Percentiles rank a stretch among this genome's conserved stretches.
Conservation (phyloP, 2,888 invertebrate genomes). For the Strigamia maritima region DNA sequence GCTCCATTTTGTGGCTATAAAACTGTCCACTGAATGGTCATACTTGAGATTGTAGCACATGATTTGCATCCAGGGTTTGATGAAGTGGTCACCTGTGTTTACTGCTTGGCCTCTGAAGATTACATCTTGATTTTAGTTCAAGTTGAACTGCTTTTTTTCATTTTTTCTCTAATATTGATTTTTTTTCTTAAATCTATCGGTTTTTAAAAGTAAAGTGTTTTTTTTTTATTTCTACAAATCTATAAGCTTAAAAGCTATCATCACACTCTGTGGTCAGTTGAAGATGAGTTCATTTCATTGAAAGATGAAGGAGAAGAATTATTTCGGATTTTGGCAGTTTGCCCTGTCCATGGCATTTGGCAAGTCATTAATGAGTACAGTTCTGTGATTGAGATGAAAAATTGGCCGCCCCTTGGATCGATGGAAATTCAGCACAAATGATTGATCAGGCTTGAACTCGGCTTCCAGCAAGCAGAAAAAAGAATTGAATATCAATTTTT, state of each 20-base stretch:
- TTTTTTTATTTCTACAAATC: neutral
- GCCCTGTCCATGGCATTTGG: slow-evolving; percentile 26
- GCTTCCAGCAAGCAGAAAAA: neutral
- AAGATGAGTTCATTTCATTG: slow-evolving; percentile 17
- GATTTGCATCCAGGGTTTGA: slow-evolving; percentile 7
- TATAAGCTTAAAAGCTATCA: neutral
- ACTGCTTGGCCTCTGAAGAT: neutral
- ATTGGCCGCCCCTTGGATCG: slow-evolving; percentile 13
- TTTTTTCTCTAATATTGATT: neutral
- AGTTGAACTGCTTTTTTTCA: neutral
- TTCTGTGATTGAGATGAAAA: slow-evolving; percentile 26
- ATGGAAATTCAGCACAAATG: slow-evolving; percentile 18
- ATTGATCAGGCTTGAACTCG: slow-evolving; percentile 11
- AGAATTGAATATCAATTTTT: neutral
- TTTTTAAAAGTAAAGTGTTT: neutral
- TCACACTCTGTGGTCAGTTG: neutral
- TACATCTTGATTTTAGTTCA: slow-evolving; percentile 16
- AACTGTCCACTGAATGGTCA: slow-evolving; percentile 10
- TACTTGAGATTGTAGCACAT: slow-evolving; percentile 5
- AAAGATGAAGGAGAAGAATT: neutral
- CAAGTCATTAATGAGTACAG: slow-evolving; percentile 24
- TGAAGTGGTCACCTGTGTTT: slow-evolving; percentile 24
- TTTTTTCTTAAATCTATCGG: neutral
- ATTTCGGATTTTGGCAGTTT: slow-evolving; percentile 14
- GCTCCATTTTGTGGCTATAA: slow-evolving; percentile 25